These are phyloP conservation scores for Pseudochirops corinnae DNA, from an alignment of 2,797 vertebrate genomes.

Conservation along the genomic window DNA sequence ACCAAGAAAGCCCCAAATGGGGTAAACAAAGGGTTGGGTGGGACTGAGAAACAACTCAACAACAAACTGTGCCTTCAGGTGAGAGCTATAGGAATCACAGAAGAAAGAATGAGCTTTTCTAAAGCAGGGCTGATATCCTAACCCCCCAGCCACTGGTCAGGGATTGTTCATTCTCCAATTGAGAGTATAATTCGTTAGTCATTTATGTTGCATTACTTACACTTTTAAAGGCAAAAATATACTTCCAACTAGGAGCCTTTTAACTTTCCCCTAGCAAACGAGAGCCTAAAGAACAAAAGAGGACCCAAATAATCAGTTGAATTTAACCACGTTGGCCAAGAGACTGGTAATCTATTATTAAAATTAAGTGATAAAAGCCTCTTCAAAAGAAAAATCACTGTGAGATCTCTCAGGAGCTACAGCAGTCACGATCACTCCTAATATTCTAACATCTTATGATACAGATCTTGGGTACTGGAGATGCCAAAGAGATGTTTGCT, in stretches of 20 bases:
- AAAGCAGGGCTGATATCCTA: background rate
- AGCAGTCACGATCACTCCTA: background rate
- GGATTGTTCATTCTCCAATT: background rate
- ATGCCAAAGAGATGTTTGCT: background rate
- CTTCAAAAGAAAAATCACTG: background rate
- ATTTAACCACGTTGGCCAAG: background rate
- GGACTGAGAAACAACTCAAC: background rate
- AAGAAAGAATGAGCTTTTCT: background rate
- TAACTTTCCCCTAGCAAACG: background rate
- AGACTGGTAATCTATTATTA: background rate
- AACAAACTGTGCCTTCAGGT: background rate
- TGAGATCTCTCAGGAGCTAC: background rate
- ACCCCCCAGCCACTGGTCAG: background rate
- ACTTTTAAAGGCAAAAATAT: background rate
- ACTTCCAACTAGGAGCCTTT: background rate
- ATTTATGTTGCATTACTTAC: background rate
- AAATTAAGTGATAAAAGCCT: background rate
- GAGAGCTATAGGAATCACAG: background rate
- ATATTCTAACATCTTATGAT: background rate
- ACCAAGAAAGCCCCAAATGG: background rate
- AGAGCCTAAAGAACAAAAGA: background rate
- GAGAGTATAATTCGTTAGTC: background rate
- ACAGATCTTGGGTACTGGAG: background rate
- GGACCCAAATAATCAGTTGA: background rate
- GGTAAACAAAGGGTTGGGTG: background rate